Conservation (phyloP, 2,888 invertebrate genomes). For the Sphaerophoria rueppellii region DNA sequence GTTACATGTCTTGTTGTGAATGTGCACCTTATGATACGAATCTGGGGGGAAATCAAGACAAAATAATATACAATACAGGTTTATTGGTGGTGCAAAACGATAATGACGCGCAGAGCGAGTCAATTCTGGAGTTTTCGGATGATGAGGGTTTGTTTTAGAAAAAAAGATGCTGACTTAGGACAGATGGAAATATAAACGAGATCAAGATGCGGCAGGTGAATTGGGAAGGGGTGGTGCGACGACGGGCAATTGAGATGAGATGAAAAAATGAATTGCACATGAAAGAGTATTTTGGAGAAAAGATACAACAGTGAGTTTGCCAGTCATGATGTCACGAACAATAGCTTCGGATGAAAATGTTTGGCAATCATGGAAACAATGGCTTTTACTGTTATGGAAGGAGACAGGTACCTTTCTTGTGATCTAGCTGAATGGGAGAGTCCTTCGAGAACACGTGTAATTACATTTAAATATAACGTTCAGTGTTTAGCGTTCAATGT, state of each 20-base stretch:
- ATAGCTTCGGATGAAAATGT: slow-evolving; percentile 17
- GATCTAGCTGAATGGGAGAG: too few species aligned
- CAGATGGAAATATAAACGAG: slow-evolving; percentile 18
- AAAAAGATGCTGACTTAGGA: slow-evolving; percentile 64
- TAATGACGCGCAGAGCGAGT: slow-evolving; percentile 45
- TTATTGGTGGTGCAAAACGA: slow-evolving; percentile 63
- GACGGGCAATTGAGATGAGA: slow-evolving; percentile 29
- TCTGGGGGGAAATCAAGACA: slow-evolving; percentile 36
- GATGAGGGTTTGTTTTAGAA: slow-evolving; percentile 17
- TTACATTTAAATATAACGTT: slow-evolving; percentile 28
- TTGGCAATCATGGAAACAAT: slow-evolving; percentile 21
- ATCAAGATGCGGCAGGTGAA: background rate
- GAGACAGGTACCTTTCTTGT: background rate
- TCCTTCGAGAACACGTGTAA: slow-evolving; percentile 31
- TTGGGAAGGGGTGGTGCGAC: background rate
- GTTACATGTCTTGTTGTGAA: slow-evolving; percentile 54
- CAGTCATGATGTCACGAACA: slow-evolving; percentile 40
- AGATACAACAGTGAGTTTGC: slow-evolving; percentile 8
- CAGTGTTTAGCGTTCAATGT: background rate
- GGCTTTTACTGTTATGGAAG: background rate
- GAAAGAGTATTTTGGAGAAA: slow-evolving; percentile 18
- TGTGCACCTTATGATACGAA: slow-evolving; percentile 50
- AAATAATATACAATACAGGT: slow-evolving; percentile 58
- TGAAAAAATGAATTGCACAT: slow-evolving; percentile 57
- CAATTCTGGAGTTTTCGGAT: background rate